A percentile compares a stretch with the other conserved stretches of the same genome.
Conservation (phyloP, 2,888 invertebrate species). For the Serrognathus titanus region DNA sequence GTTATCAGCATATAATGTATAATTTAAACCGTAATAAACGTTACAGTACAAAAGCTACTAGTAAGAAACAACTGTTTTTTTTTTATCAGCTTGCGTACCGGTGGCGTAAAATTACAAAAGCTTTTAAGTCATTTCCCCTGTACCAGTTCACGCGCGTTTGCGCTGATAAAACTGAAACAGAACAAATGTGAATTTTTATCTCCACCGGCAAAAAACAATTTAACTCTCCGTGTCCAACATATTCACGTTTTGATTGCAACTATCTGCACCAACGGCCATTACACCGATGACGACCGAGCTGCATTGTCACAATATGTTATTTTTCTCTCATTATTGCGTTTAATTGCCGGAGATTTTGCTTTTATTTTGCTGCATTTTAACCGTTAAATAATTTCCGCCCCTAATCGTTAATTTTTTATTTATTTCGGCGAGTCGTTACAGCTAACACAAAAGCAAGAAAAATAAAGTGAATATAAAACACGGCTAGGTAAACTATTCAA, state of each 20-base stretch:
- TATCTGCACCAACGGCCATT: slow-evolving; percentile 6
- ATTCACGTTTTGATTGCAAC: slow-evolving; percentile 4
- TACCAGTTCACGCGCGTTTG: neutral
- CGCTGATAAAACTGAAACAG: neutral
- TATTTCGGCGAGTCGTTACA: too few species aligned
- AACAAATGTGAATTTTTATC: slow-evolving; percentile 1
- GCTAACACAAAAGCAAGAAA: too few species aligned
- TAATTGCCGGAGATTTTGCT: slow-evolving; percentile 1
- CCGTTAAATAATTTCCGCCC: too few species aligned
- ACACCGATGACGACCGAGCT: neutral
- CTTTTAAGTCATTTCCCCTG: neutral
- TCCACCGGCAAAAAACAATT: slow-evolving; percentile 1
- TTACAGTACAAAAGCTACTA: too few species aligned
- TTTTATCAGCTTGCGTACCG: neutral
- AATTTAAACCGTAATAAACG: too few species aligned
- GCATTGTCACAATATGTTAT: slow-evolving; percentile 1
- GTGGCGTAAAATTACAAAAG: slow-evolving; percentile 1
- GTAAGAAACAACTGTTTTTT: neutral
- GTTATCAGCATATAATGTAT: too few species aligned
- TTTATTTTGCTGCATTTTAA: neutral
- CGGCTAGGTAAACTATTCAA: too few species aligned
- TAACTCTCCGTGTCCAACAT: slow-evolving; percentile 1
- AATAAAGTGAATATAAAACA: too few species aligned
- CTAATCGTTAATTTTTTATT: too few species aligned
- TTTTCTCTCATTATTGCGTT: slow-evolving; percentile 1